Percentiles rank a stretch among this genome's conserved stretches.
Evolutionary conservation across 2,888 invertebrate genomes (phyloP).

Genomic region (Drosophila anomelani): DNA sequence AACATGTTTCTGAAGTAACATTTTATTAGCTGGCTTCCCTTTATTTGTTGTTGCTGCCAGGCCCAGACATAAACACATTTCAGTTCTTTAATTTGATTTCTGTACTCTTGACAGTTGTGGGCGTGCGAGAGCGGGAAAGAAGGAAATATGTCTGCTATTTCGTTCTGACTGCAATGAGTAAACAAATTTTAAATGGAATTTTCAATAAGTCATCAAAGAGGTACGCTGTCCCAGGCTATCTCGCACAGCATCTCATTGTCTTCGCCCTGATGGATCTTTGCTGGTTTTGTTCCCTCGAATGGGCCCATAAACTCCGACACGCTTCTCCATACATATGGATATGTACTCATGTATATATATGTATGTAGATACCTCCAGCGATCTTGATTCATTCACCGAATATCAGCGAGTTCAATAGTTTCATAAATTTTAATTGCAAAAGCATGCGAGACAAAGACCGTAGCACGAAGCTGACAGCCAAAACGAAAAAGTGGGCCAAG

Average conservation of each 20-base stretch:
- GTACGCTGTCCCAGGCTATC: slow-evolving; percentile 24
- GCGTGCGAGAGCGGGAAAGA: slow-evolving; percentile 22
- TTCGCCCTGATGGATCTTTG: slow-evolving; percentile 39
- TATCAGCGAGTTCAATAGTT: slow-evolving; percentile 71
- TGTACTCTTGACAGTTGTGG: slow-evolving; percentile 64
- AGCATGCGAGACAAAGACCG: slow-evolving; percentile 65
- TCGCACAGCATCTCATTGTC: slow-evolving; percentile 42
- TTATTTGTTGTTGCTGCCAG: slow-evolving; percentile 50
- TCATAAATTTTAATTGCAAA: slow-evolving; percentile 82
- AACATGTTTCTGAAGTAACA: slow-evolving; percentile 30
- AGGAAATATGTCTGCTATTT: slow-evolving; percentile 49
- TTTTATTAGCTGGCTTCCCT: slow-evolving; percentile 28
- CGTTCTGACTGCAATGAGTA: slow-evolving; percentile 76
- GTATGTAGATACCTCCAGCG: slow-evolving; percentile 2
- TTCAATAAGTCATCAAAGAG: slow-evolving; percentile 78
- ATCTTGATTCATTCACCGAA: slow-evolving; percentile 63
- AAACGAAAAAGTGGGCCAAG: slow-evolving; percentile 65
- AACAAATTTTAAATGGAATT: slow-evolving; percentile 79
- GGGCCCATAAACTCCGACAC: slow-evolving; percentile 48
- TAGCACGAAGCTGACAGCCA: slow-evolving; percentile 23
- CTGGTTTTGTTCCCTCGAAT: slow-evolving; percentile 33
- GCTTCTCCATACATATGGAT: slow-evolving; percentile 25
- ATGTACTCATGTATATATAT: neutral
- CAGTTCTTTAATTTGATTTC: slow-evolving; percentile 64
- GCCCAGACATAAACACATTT: slow-evolving; percentile 77